A percentile compares a stretch with the other conserved stretches of the same genome.
phyloP scores from a whole-genome alignment of 2,797 vertebrate species.

The Tragopan temminckii region DNA sequence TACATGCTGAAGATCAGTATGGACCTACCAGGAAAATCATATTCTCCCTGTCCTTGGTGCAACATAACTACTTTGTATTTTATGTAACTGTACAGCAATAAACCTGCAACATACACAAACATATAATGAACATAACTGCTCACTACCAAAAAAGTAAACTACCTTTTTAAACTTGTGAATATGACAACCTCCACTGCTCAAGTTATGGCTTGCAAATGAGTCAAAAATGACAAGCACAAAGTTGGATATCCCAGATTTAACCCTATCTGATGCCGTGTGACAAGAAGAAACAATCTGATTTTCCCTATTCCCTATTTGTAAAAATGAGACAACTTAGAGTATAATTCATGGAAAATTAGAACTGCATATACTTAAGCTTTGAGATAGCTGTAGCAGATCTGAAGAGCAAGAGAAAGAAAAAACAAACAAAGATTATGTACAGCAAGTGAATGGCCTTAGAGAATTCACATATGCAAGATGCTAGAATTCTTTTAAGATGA shows the following conservation, averaged over 20 bases:
- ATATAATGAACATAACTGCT: neutral
- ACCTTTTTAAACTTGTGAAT: neutral
- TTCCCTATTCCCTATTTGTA: neutral
- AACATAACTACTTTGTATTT: neutral
- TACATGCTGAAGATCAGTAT: neutral
- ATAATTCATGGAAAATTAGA: neutral
- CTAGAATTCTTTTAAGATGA: neutral
- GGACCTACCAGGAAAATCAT: too few species aligned
- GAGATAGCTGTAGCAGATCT: neutral
- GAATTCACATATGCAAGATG: neutral
- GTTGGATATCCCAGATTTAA: neutral
- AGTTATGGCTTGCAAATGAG: neutral
- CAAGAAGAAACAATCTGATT: neutral
- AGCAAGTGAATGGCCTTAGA: neutral
- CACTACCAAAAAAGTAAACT: neutral
- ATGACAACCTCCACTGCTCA: neutral
- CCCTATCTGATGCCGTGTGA: neutral
- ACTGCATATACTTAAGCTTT: neutral
- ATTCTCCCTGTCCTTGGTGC: fast-evolving
- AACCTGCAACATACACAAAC: neutral
- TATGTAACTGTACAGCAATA: neutral
- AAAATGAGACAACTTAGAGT: neutral
- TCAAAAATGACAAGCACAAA: neutral
- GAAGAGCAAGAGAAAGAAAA: neutral
- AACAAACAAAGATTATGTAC: neutral